Evolutionary conservation across 2,888 invertebrate genomes (phyloP).

Genomic region (Xylocampa areola): DNA sequence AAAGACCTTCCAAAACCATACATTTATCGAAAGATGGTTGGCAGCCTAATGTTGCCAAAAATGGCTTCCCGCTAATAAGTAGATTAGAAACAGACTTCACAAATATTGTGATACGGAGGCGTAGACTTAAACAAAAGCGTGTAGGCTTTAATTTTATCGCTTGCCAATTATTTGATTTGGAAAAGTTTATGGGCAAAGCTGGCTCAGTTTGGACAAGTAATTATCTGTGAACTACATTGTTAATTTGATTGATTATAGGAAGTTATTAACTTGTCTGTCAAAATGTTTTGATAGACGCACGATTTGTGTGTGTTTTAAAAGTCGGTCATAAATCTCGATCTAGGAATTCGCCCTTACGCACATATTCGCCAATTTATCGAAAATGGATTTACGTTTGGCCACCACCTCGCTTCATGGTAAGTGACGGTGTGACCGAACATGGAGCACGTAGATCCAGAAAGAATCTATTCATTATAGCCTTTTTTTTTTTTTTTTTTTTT

Average conservation of each 20-base stretch:
- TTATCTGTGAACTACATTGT: constrained; percentile 30
- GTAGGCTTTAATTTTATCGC: constrained; percentile 50
- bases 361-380: no score
- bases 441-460: no score
- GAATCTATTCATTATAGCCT: no score
- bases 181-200: constrained; percentile 18
- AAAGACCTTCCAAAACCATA: constrained; percentile 4
- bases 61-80: constrained; percentile 7
- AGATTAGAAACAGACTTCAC: constrained; percentile 18
- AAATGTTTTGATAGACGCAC: constrained; percentile 16
- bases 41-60: neutral
- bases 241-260: constrained; percentile 39
- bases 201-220: constrained; percentile 28
- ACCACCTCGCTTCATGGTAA: no score
- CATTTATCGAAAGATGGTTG: constrained; percentile 3
- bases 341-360: no score
- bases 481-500: no score
- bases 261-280: constrained; percentile 11
- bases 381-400: no score
- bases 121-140: constrained; percentile 30
- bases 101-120: constrained; percentile 41
- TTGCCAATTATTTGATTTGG: constrained; percentile 42
- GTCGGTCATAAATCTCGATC: neutral
- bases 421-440: no score
- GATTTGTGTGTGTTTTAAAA: constrained; percentile 13